phyloP scores from a whole-genome alignment of 1,140 invertebrate species.

The Calliphora vicina region DNA sequence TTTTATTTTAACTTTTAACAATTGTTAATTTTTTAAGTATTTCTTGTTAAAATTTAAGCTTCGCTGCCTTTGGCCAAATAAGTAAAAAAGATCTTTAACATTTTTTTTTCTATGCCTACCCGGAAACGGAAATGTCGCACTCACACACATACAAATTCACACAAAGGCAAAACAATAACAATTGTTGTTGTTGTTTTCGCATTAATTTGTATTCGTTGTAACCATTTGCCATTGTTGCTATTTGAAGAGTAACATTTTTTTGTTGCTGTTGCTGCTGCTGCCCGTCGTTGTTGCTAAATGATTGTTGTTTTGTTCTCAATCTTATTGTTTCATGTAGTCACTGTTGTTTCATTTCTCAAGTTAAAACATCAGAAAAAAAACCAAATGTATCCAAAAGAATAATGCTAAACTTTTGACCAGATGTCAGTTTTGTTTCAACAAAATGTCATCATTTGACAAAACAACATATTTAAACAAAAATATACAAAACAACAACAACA shows the following conservation, averaged over 20 bases:
- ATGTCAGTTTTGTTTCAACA: constrained; percentile 10
- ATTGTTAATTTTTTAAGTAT: neutral
- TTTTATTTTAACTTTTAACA: neutral
- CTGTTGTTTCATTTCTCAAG: constrained; percentile 4
- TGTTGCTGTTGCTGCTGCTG: no score
- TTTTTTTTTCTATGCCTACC: neutral
- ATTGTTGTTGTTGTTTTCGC: constrained; percentile 1
- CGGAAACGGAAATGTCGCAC: neutral
- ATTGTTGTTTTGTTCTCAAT: neutral
- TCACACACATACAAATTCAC: neutral
- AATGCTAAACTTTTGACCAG: constrained; percentile 1
- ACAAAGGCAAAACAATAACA: neutral
- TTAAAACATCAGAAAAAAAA: neutral
- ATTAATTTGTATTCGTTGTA: neutral
- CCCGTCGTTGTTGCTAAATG: neutral
- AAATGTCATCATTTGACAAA: constrained; percentile 4
- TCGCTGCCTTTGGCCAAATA: neutral
- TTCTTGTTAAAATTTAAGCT: neutral
- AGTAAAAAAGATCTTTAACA: neutral
- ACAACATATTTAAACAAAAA: neutral
- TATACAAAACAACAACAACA: neutral
- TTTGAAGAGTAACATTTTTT: neutral
- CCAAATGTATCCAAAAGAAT: neutral
- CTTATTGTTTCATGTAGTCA: constrained; percentile 5
- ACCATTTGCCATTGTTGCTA: neutral